These are phyloP conservation scores for Pristionchus entomophagus DNA, from an alignment of 2,888 invertebrate species.

Conservation along the genomic window DNA sequence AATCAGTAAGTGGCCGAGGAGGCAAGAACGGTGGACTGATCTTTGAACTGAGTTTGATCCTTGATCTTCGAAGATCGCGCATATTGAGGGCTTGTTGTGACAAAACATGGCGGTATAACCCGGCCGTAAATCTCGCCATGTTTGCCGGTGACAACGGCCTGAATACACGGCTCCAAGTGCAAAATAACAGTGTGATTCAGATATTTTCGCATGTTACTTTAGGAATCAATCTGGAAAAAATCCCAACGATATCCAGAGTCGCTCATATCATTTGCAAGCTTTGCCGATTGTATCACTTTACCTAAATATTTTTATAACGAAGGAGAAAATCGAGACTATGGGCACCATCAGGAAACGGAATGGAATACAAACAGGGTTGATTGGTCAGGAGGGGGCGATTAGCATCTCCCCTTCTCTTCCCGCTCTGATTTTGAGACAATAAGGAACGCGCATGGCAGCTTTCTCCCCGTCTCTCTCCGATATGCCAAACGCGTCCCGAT, in stretches of 20 bases:
- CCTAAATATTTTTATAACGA: too few species aligned
- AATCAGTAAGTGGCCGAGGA: background rate
- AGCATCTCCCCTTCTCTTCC: background rate
- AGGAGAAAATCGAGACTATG: too few species aligned
- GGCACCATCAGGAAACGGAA: too few species aligned
- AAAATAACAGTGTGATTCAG: background rate
- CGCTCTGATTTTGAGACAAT: slow-evolving; percentile 24
- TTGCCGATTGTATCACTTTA: too few species aligned
- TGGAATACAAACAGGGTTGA: background rate
- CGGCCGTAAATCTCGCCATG: background rate
- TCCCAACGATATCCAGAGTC: too few species aligned
- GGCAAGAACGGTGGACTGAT: background rate
- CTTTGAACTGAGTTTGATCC: background rate
- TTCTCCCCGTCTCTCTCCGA: background rate
- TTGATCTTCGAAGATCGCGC: background rate
- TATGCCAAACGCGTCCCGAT: slow-evolving; percentile 4
- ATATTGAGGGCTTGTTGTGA: background rate
- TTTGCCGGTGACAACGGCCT: background rate
- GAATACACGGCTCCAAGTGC: background rate
- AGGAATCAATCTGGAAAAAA: too few species aligned
- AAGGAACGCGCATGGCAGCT: slow-evolving; percentile 16
- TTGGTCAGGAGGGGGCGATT: background rate
- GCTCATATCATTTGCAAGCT: too few species aligned
- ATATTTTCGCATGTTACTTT: too few species aligned
- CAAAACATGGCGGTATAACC: background rate